Evolutionary conservation across 2,113 vertebrate species (phyloP).

Genomic region (Tachycineta bicolor): DNA sequence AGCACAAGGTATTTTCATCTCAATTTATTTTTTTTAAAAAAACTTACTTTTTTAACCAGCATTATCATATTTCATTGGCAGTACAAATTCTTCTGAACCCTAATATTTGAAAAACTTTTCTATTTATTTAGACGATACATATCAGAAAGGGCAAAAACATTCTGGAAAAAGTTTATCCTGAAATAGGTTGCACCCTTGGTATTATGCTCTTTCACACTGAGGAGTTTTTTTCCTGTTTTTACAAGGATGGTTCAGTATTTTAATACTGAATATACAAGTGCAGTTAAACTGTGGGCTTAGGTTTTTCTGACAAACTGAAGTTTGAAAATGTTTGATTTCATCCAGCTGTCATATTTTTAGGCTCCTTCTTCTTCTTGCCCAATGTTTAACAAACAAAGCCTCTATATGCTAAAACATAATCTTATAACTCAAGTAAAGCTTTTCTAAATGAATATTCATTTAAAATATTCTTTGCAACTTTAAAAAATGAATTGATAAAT

Average conservation of each 20-base stretch:
- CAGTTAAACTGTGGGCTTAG: not conserved
- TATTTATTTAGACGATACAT: not conserved
- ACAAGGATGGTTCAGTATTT: not conserved
- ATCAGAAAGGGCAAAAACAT: constrained; percentile 1
- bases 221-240: not conserved
- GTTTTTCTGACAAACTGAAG: not conserved
- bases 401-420: not conserved
- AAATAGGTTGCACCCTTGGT: not conserved
- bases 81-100: not conserved
- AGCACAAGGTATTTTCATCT: not conserved
- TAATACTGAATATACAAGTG: not conserved
- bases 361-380: not conserved
- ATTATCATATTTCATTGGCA: not conserved
- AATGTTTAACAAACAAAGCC: not conserved
- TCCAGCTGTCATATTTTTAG: not conserved
- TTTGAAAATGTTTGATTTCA: not conserved
- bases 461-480: not conserved
- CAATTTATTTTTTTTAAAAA: not conserved
- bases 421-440: not conserved
- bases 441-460: not conserved
- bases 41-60: rapidly evolving
- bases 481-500: not conserved
- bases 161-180: not conserved
- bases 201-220: not conserved
- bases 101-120: not conserved